Conservation (phyloP, 2,113 vertebrate species). For the Ciconia stormi region DNA sequence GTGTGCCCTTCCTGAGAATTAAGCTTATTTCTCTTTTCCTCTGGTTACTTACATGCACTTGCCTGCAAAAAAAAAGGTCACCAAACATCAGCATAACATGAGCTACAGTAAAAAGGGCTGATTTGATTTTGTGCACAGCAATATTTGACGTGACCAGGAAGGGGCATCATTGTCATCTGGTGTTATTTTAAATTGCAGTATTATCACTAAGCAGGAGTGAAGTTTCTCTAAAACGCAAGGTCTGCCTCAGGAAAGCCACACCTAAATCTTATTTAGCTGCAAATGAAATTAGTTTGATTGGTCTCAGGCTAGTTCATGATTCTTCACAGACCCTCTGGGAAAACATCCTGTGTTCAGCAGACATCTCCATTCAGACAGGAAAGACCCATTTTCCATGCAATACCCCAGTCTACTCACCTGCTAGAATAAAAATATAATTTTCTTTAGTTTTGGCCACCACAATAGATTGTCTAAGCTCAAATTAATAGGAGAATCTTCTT, state of each 20-base stretch:
- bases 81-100: background rate
- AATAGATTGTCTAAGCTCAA: background rate
- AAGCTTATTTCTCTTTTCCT: slow-evolving; percentile 8
- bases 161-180: background rate
- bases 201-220: background rate
- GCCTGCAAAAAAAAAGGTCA: background rate
- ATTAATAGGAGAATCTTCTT: background rate
- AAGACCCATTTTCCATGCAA: background rate
- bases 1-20: background rate
- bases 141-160: background rate
- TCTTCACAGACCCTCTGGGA: background rate
- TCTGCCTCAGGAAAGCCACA: background rate
- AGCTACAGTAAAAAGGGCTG: background rate
- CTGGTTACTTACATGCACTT: background rate
- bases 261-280: background rate
- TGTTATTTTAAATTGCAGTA: slow-evolving; percentile 1
- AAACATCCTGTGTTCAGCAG: background rate
- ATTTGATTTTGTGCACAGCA: background rate
- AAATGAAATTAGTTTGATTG: slow-evolving; percentile 2
- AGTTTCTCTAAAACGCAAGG: background rate
- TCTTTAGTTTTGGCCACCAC: background rate
- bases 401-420: background rate
- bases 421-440: background rate
- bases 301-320: background rate
- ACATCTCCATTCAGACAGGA: background rate